Conservation (phyloP, 2,113 vertebrate species). For the Trichomycterus rosablanca region DNA sequence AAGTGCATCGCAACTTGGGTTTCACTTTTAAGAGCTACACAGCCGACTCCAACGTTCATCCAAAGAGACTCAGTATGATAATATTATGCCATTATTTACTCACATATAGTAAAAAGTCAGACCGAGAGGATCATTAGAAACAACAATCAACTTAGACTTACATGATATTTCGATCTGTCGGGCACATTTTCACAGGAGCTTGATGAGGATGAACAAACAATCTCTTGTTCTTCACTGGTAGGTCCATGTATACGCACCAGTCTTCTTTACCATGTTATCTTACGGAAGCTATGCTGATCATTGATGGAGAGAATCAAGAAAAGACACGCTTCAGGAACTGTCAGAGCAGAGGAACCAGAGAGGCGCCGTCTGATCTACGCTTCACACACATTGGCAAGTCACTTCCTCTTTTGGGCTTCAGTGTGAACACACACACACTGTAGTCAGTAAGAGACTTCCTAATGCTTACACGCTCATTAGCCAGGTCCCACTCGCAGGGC, state of each 20-base stretch:
- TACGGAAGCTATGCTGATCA: not conserved
- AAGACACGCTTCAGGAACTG: not conserved
- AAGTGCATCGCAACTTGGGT: too few relatives aligned
- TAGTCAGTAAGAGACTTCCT: not conserved
- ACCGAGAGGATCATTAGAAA: too few relatives aligned
- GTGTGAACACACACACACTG: not conserved
- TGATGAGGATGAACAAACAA: constrained; percentile 11
- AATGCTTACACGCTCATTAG: not conserved
- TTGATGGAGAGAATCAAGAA: not conserved
- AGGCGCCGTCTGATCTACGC: constrained; percentile 4
- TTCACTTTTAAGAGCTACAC: too few relatives aligned
- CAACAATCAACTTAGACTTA: not conserved
- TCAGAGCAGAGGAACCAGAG: not conserved
- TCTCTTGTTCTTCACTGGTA: constrained; percentile 37
- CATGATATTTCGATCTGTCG: constrained; percentile 6
- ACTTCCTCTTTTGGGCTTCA: not conserved
- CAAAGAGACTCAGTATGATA: too few relatives aligned
- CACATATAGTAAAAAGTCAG: too few relatives aligned
- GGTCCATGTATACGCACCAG: constrained; percentile 26
- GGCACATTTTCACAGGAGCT: constrained; percentile 30
- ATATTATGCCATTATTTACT: too few relatives aligned
- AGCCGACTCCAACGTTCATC: too few relatives aligned
- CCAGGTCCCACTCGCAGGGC: not conserved
- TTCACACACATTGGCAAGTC: not conserved
- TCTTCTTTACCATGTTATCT: constrained; percentile 36